A percentile compares a stretch with the other conserved stretches of the same genome.
These are phyloP conservation scores for Corythaixoides concolor DNA, from an alignment of 2,113 vertebrate species.

Conservation along the genomic window DNA sequence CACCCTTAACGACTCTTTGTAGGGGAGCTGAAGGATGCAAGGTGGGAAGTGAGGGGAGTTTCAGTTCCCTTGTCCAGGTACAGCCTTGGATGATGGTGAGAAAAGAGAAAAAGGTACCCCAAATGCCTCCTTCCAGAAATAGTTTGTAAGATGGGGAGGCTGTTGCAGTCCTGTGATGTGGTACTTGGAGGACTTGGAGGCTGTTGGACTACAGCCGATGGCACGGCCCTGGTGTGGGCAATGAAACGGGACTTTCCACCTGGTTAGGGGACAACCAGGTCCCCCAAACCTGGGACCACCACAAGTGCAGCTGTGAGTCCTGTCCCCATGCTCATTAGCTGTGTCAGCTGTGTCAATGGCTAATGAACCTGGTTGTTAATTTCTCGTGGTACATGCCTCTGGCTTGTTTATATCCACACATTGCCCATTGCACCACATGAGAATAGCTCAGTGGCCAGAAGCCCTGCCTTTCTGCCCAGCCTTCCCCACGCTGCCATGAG, in stretches of 20 bases:
- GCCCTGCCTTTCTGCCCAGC: not conserved
- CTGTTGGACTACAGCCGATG: not conserved
- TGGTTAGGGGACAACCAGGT: not conserved
- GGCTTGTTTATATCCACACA: not conserved
- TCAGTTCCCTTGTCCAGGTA: not conserved
- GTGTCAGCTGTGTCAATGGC: not conserved
- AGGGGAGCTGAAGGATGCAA: not conserved
- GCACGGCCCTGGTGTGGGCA: not conserved
- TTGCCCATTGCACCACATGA: fast-evolving
- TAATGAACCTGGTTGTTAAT: not conserved
- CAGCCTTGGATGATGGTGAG: not conserved
- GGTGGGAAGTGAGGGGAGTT: not conserved
- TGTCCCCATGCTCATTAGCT: not conserved
- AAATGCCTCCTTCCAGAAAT: fast-evolving
- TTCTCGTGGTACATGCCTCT: fast-evolving
- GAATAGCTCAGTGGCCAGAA: not conserved
- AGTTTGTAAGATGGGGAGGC: not conserved
- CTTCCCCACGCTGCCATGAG: fast-evolving
- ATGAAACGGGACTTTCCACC: fast-evolving
- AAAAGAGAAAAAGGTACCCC: not conserved
- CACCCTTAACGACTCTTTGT: not conserved
- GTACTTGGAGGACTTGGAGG: not conserved
- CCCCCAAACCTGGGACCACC: not conserved
- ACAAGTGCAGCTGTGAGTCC: not conserved
- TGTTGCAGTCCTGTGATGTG: not conserved